Base-by-base conservation (phyloP, 2,888 invertebrate genomes). In the Galeopsomyia nigrocyanea region DNA sequence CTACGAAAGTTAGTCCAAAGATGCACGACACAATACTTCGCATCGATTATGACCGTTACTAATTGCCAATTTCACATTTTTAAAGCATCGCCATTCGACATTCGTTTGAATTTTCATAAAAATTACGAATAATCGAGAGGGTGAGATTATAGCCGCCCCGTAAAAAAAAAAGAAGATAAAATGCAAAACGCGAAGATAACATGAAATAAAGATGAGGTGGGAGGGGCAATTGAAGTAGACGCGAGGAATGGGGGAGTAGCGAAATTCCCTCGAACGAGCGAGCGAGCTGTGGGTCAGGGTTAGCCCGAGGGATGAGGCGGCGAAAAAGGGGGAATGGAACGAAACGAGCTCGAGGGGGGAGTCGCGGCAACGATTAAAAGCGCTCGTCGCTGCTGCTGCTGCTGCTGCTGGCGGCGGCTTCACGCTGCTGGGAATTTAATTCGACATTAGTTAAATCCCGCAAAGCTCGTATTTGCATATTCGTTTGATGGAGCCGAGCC, bases 261-360 rank as follows among this genome's bases (percentile, higher is more conserved):
- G 47, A 65, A 60, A 81, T 80, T 82, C 81, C 81, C 82, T 80
- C 79, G 79, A 80, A 80, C 76, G 79, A 77, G 26, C n/a, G 70
- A 74, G 68, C 76, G 74, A 76, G 78, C 81, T 83, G 80, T 82
- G 83, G 83, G 83, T 84, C 83, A 84, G 83, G 84, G 84, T 84
- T 84, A 81, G 74, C 74, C 62, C 70, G 63, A 73, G 74, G 70
- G 68, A 64, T 49, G 68, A 19, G 51, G 60, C 39, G 26, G 26
- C 26, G 26, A 46, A 64, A 60, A 68, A 64, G 65, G 66, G 56
- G 61, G n/a, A n/a, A 65, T 19, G 50, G 17, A 53, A n/a, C 17
- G 53, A 39, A 26, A 26, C 26, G 66, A 50, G 60, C n/a, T 19
- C n/a, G 53, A 31, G 19, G 16, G 56, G 50, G 17, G 17, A n/a